Percentiles rank a stretch among this genome's conserved stretches.
These are phyloP conservation scores for Nezara viridula DNA, from an alignment of 2,888 invertebrate species.

Conservation along the genomic window DNA sequence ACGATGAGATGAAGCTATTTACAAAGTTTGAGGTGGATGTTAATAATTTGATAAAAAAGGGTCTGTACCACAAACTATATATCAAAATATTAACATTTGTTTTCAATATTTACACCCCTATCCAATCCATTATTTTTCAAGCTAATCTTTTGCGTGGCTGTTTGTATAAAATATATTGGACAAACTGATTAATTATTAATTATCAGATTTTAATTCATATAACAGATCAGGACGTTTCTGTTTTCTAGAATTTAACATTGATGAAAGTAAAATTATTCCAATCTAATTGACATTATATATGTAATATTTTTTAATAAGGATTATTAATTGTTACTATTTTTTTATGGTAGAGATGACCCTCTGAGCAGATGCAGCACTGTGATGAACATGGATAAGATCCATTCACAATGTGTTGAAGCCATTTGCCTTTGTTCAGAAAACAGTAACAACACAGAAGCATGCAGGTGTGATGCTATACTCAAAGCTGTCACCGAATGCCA, in stretches of 20 bases:
- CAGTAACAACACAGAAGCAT: constrained; percentile 69
- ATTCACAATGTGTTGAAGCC: constrained; percentile 81
- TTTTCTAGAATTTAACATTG: not conserved
- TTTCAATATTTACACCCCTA: too few relatives aligned
- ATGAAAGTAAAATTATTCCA: not conserved
- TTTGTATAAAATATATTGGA: too few relatives aligned
- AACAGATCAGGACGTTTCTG: not conserved
- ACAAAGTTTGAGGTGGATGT: too few relatives aligned
- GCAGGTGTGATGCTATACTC: constrained; percentile 80
- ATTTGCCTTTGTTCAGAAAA: constrained; percentile 80
- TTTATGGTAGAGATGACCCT: constrained; percentile 71
- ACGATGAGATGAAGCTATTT: too few relatives aligned
- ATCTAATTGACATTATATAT: not conserved
- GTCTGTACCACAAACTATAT: too few relatives aligned
- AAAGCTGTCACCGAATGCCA: constrained; percentile 82
- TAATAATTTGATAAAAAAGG: too few relatives aligned
- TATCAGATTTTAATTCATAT: too few relatives aligned
- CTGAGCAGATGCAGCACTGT: constrained; percentile 77
- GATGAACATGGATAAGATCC: constrained; percentile 78
- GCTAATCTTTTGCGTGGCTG: too few relatives aligned
- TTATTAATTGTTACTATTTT: not conserved
- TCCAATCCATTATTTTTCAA: too few relatives aligned
- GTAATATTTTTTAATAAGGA: not conserved
- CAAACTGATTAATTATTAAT: too few relatives aligned
- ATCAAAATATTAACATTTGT: too few relatives aligned